Base-by-base conservation (phyloP, 2,888 invertebrate genomes). In the Agrochola circellaris region DNA sequence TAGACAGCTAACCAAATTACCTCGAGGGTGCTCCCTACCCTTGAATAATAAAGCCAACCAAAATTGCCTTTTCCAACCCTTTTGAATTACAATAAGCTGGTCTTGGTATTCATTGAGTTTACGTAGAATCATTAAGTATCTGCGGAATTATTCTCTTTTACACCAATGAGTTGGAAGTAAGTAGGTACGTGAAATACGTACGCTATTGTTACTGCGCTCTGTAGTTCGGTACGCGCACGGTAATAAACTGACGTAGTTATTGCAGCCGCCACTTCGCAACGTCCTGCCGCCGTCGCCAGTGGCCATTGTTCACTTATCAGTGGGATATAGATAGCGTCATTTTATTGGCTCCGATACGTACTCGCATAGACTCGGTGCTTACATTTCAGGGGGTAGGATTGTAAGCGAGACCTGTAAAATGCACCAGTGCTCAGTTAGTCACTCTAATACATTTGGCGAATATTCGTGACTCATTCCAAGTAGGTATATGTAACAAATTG, bases 221-320 rank as follows among this genome's bases (percentile, higher is more conserved):
- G 61, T 20, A 58, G 71, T 17, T 26, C 54, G 42, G 51, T 38
- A 20, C 48, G 51, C 81, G 30, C n/a, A 4, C 76, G 64, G 13
- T 54, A 30, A 45, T 66, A 56, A 67, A 67, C 34, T 69, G 60
- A 69, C 54, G 62, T 23, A 54, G 69, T 56, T 48, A 58, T 42
- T 66, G 60, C 65, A 56, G 69, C n/a, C 51, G 66, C 45, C 58
- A 67, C 38, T 56, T n/a, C 58, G 75, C 75, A 13, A 68, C 81
- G 68, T 64, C 65, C 68, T 45, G 68, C 26, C 34, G 26, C 34
- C 23, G 4, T 23, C 34, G 8, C 15, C 54, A 51, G 30, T 48
- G 34, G 54, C 83, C 60, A 69, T 62, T 77, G 71, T 78, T 74
- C 23, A 66, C 73, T 66, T 86, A 66, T 78, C 83, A 75, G 38